Evolutionary conservation across 2,888 invertebrate species (phyloP), one percentile per base, ranked within the genome.

Genomic region (Standfussiana lucernea): DNA sequence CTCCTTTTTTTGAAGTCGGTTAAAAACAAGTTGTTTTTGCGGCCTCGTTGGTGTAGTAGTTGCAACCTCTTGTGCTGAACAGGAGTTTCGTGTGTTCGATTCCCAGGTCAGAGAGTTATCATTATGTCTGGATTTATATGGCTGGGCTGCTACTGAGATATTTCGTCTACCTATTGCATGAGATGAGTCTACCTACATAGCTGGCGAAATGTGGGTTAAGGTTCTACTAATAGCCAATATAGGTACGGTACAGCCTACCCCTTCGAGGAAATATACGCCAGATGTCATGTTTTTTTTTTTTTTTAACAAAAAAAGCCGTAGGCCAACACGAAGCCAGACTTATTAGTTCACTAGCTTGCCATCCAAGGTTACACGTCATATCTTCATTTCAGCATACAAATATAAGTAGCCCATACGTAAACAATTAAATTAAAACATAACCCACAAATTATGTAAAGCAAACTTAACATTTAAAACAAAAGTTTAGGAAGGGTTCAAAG

Each of bases 381-480:
- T 37, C 61, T 37, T 21, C 21, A 42, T 6, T 71, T 71, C 3
- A 40, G 8, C 40, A 40, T n/a, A 8, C 45, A 72, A 45, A 74
- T 40, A 32, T 32, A 18, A 70, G 5, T 64, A n/a, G 18, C 10
- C 8, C 21, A 45, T 15, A 75, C 70, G 45, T 61, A 59, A 83
- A 83, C 65, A 71, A 73, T 40, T 47, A 8, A 50, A 77, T 75
- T 72, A 75, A 66, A 74, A 40, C 59, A 61, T 68, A 75, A 53
- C 74, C 62, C 56, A 61, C 11, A 61, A 67, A 77, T 87, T 71
- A 86, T 67, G 59, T 70, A 65, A 80, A 67, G 37, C 35, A 28
- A 72, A 72, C 78, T 82, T 75, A 79, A 76, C 67, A 66, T 76
- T 86, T 77, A 72, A 78, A 70, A 85, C 83, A 83, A 85, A 84